phyloP scores from a whole-genome alignment of 1,140 invertebrate genomes.

The Popillia japonica region DNA sequence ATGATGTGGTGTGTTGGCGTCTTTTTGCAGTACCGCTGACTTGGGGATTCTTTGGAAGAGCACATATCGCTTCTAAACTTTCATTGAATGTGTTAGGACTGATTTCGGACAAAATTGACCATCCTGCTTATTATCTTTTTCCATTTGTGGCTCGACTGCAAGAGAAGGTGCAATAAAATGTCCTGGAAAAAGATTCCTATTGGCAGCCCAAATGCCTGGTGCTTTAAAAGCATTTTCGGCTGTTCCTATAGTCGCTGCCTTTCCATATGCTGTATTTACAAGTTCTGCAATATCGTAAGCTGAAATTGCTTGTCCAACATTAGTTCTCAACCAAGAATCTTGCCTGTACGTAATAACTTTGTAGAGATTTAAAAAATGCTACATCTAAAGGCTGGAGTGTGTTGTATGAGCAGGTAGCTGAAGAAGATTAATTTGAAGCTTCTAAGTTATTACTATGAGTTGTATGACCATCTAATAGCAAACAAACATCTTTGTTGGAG shows the following conservation, averaged over 20 bases:
- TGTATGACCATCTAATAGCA: constrained; percentile 1
- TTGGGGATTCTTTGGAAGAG: too few species aligned
- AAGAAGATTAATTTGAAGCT: not conserved
- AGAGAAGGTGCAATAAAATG: not conserved
- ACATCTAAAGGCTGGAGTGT: not conserved
- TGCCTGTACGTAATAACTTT: not conserved
- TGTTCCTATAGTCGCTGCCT: not conserved
- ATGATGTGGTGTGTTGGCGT: constrained; percentile 1
- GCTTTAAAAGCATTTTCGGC: not conserved
- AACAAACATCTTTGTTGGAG: not conserved
- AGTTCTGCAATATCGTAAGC: constrained; percentile 5
- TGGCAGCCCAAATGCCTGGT: not conserved
- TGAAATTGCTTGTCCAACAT: constrained; percentile 1
- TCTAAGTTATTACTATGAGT: not conserved
- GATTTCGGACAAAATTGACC: too few species aligned
- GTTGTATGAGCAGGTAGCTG: too few species aligned
- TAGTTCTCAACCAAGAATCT: not conserved
- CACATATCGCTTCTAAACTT: too few species aligned
- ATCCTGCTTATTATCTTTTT: too few species aligned
- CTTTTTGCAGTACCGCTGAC: not conserved
- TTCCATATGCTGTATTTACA: not conserved
- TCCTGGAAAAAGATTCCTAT: not conserved
- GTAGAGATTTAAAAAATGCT: not conserved
- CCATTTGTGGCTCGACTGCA: too few species aligned
- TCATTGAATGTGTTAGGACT: too few species aligned